phyloP scores from a whole-genome alignment of 2,888 invertebrate genomes.

The Melitaea athalia region DNA sequence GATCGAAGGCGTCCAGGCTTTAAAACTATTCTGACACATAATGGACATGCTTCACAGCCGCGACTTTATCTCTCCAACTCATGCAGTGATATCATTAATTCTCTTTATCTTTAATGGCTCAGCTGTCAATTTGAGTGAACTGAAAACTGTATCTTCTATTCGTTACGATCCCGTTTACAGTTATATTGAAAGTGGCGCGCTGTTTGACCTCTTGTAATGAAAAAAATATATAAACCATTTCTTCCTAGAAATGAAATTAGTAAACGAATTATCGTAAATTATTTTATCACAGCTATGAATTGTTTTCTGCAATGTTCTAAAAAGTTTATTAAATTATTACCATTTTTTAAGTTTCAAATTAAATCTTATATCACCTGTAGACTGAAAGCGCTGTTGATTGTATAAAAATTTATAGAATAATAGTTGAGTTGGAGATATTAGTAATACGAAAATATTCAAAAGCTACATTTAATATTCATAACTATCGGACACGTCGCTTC shows the following conservation, averaged over 20 bases:
- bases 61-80: constrained; percentile 30
- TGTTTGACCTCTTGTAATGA: not conserved
- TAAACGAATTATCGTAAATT: too few species aligned
- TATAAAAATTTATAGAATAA: too few species aligned
- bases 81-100: constrained; percentile 42
- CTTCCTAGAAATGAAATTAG: too few species aligned
- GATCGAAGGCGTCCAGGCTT: not conserved
- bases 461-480: not conserved
- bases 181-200: constrained; percentile 21
- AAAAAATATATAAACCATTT: too few species aligned
- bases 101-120: constrained; percentile 41
- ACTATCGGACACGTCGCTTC: not conserved
- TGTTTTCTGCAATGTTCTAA: too few species aligned
- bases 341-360: too few species aligned
- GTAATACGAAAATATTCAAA: not conserved
- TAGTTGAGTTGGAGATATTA: too few species aligned
- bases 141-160: constrained; percentile 33
- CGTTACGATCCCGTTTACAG: constrained; percentile 20
- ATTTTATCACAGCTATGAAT: too few species aligned
- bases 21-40: constrained; percentile 29
- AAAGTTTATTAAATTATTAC: too few species aligned
- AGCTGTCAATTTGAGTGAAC: constrained; percentile 40
- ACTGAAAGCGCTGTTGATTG: too few species aligned
- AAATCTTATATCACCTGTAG: too few species aligned
- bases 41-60: constrained; percentile 29